phyloP scores from a whole-genome alignment of 2,888 invertebrate genomes.

The Amiota minor region DNA sequence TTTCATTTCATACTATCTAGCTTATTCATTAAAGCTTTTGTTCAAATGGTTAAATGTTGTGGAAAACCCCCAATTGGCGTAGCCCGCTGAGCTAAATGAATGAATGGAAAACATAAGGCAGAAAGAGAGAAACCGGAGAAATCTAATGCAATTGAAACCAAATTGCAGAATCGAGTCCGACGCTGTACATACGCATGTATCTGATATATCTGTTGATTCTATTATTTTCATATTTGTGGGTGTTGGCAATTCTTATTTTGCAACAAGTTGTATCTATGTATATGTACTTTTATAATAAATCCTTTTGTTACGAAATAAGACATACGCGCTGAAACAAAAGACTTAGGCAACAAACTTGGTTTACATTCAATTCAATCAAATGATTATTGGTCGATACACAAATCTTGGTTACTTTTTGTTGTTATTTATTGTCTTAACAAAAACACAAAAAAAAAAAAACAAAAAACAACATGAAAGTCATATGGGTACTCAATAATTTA shows the following conservation, averaged over 20 bases:
- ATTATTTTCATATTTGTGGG: slow-evolving; percentile 35
- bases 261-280: slow-evolving; percentile 30
- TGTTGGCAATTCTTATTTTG: slow-evolving; percentile 40
- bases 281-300: slow-evolving; percentile 14
- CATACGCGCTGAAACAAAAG: slow-evolving; percentile 30
- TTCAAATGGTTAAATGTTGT: slow-evolving; percentile 33
- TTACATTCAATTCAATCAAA: too few species aligned
- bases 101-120: too few species aligned
- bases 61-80: not conserved
- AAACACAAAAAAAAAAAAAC: not conserved
- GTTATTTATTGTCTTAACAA: not conserved
- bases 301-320: slow-evolving; percentile 1
- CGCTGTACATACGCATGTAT: too few species aligned
- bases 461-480: not conserved
- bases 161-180: too few species aligned
- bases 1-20: not conserved
- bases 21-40: slow-evolving; percentile 64
- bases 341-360: slow-evolving; percentile 34
- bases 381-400: too few species aligned
- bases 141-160: not conserved
- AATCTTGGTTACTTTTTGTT: not conserved
- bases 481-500: too few species aligned
- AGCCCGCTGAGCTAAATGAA: too few species aligned
- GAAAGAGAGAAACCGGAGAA: not conserved
- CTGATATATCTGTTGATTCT: not conserved